phyloP scores from a whole-genome alignment of 2,113 vertebrate genomes.

The Desmodus rotundus region DNA sequence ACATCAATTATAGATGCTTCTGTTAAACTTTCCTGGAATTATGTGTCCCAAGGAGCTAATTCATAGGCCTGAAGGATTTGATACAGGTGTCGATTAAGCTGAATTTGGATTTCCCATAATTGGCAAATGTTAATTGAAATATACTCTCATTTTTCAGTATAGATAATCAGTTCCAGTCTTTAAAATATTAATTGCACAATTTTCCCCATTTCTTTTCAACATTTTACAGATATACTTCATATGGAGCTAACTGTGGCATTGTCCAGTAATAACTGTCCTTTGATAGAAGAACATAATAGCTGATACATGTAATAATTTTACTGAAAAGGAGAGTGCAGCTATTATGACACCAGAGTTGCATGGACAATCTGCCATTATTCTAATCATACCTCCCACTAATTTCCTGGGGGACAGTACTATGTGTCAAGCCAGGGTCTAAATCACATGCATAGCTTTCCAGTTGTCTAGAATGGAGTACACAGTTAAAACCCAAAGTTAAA shows the following conservation, averaged over 20 bases:
- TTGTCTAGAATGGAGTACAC: neutral
- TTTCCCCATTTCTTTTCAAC: constrained; percentile 1
- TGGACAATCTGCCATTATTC: neutral
- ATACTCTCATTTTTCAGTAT: neutral
- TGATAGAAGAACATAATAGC: neutral
- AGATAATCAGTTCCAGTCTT: neutral
- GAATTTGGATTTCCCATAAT: constrained; percentile 55
- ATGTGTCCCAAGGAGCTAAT: constrained; percentile 41
- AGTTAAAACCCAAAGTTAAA: neutral
- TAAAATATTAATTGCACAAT: neutral
- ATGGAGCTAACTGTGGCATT: neutral
- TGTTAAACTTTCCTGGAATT: constrained; percentile 50
- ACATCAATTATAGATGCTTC: constrained; percentile 42
- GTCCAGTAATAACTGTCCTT: neutral
- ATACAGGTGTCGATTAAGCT: constrained; percentile 41
- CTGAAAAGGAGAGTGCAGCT: neutral
- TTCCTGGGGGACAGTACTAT: neutral
- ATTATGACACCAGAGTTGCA: neutral
- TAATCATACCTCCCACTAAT: neutral
- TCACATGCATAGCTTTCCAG: neutral
- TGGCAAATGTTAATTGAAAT: constrained; percentile 53
- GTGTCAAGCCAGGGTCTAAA: neutral
- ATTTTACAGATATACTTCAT: neutral
- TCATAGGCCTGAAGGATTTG: constrained; percentile 37
- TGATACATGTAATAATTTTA: neutral